Conservation (phyloP, 2,797 vertebrate species). For the Euthynnus affinis region DNA sequence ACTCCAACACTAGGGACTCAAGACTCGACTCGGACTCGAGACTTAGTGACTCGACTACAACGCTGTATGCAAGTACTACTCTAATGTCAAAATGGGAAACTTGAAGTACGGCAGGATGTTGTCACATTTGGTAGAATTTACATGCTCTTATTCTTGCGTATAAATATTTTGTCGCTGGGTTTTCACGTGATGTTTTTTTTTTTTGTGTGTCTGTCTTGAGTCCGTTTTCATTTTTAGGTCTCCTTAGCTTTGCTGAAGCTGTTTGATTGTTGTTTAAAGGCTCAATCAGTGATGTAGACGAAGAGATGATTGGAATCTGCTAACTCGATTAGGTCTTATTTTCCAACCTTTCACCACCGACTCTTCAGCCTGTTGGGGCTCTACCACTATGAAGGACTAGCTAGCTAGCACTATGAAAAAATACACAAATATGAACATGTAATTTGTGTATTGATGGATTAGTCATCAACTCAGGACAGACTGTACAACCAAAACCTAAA, state of each 20-base stretch:
- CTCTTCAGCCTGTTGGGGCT: background rate
- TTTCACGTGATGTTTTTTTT: conserved; percentile 10
- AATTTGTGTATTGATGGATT: background rate
- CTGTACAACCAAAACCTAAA: background rate
- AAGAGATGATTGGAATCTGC: background rate
- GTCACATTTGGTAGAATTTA: background rate
- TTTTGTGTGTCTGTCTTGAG: background rate
- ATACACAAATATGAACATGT: background rate
- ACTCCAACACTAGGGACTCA: too few species aligned
- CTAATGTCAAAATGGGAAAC: conserved; percentile 30
- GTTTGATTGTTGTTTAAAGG: conserved; percentile 11
- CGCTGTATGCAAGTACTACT: conserved; percentile 30
- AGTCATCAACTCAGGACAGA: background rate
- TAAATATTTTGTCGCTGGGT: conserved; percentile 6
- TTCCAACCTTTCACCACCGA: background rate
- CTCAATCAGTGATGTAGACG: conserved; percentile 2
- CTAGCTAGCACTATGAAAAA: background rate
- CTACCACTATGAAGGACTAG: background rate
- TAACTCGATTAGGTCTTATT: background rate
- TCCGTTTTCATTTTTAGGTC: background rate
- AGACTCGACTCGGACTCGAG: too few species aligned
- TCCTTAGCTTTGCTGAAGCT: background rate
- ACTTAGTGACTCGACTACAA: too few species aligned
- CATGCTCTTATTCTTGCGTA: conserved; percentile 11
- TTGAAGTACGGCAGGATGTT: conserved; percentile 23